phyloP scores from a whole-genome alignment of 2,113 vertebrate genomes.

The Nycticebus coucang region DNA sequence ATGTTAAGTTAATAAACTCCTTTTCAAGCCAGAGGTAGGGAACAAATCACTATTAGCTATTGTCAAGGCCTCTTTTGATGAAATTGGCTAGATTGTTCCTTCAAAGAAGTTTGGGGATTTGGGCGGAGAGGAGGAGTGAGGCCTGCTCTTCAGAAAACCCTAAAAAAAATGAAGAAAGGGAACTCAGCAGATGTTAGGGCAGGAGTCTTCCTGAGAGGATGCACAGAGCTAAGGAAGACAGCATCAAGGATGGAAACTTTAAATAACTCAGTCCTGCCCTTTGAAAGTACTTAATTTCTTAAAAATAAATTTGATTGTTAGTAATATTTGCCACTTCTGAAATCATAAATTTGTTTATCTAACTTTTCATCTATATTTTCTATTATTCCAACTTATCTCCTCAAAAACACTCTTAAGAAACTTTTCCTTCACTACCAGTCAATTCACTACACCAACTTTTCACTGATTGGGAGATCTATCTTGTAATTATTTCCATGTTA shows the following conservation, averaged over 20 bases:
- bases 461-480: not conserved
- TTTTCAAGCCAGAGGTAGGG: not conserved
- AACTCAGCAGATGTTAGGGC: not conserved
- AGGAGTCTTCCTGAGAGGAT: not conserved
- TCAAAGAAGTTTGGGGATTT: not conserved
- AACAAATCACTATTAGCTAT: not conserved
- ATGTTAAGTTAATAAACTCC: not conserved
- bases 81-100: not conserved
- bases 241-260: not conserved
- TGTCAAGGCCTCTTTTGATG: not conserved
- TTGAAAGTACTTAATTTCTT: not conserved
- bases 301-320: not conserved
- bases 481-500: not conserved
- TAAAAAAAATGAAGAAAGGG: not conserved
- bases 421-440: not conserved
- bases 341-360: not conserved
- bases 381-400: not conserved
- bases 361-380: not conserved
- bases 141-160: not conserved
- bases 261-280: not conserved
- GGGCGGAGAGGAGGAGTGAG: not conserved
- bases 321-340: not conserved
- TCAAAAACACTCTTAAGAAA: not conserved
- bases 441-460: not conserved
- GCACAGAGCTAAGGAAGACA: not conserved